Evolutionary conservation across 2,797 vertebrate species (phyloP), one percentile per base, ranked within the genome.

Genomic region (Amblyopsis hoosieri): DNA sequence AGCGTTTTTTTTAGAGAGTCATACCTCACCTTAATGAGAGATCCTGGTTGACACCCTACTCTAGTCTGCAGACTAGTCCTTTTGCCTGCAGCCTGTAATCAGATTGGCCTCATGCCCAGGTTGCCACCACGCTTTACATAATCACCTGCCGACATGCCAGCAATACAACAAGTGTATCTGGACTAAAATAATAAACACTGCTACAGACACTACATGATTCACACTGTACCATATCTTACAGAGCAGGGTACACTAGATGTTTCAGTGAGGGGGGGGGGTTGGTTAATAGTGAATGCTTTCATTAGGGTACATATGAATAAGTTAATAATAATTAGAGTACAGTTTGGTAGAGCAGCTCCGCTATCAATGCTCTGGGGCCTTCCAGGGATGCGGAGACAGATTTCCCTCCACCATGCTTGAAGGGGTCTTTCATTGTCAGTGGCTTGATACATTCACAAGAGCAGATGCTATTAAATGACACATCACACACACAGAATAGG

Each of bases 91-190:
- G 12, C 66, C 31, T 71, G n/a, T 74, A 50, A 78, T 76, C 72
- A 72, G 23, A 69, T 62, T 71, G 61, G 67, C 63, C 10, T 33
- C 52, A 50, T 71, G 70, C 76, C 63, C 37, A 23, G 11, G 72
- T 70, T 71, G 42, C 60, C 59, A 54, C 50, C 60, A 54, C 53
- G 66, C 33, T 66, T 60, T 37, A 57, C 14, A 79, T 54, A 58
- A 49, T 70, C 81, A 87, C 81, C 77, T 76, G 54, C 63, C 54
- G 66, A 68, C 79, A 69, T 69, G 47, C 17, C 48, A 69, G 80
- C 71, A 57, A 33, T 47, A 13, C 23, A 42, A 54, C 45, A 51
- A 62, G 56, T 53, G 9, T 0, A 69, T 42, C 50, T 51, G 66
- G 52, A 37, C n/a, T 31, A 42, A 12, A 64, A 46, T 42, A 42